phyloP scores from a whole-genome alignment of 1,140 invertebrate species.

The Archegozetes longisetosus region DNA sequence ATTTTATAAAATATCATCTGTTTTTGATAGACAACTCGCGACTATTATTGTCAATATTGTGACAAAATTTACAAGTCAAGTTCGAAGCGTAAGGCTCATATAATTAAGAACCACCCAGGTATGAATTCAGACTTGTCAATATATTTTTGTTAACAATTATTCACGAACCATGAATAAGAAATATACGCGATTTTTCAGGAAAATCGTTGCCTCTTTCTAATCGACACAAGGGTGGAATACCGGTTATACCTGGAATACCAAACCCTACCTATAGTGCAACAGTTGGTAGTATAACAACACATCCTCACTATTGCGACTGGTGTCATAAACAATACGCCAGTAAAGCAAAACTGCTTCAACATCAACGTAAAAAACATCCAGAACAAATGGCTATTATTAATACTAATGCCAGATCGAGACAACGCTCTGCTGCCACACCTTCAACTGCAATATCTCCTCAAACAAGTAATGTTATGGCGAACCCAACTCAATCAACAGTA shows the following conservation, averaged over 20 bases:
- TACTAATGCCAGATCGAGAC: not conserved
- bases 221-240: conserved; percentile 26
- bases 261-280: conserved; percentile 49
- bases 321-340: conserved; percentile 71
- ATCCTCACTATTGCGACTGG: conserved; percentile 55
- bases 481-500: not conserved
- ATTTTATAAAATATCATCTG: not conserved
- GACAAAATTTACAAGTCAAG: conserved; percentile 73
- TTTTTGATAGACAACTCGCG: conserved; percentile 42
- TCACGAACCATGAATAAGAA: not conserved
- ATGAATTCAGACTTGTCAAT: not conserved
- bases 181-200: not conserved
- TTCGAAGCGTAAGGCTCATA: conserved; percentile 65
- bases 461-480: too few relatives aligned
- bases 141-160: too few relatives aligned
- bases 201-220: conserved; percentile 24
- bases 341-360: conserved; percentile 61
- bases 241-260: conserved; percentile 33
- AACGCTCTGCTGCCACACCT: not conserved
- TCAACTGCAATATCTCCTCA: not conserved
- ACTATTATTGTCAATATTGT: conserved; percentile 72
- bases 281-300: conserved; percentile 52
- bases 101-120: conserved; percentile 63
- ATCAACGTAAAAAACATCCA: conserved; percentile 57
- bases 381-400: conserved; percentile 26